Evolutionary conservation across 35 echinoderm and acorn worm genomes (phyloP), one percentile per base, ranked within the genome.

Genomic region (Eucidaris tribuloides): DNA sequence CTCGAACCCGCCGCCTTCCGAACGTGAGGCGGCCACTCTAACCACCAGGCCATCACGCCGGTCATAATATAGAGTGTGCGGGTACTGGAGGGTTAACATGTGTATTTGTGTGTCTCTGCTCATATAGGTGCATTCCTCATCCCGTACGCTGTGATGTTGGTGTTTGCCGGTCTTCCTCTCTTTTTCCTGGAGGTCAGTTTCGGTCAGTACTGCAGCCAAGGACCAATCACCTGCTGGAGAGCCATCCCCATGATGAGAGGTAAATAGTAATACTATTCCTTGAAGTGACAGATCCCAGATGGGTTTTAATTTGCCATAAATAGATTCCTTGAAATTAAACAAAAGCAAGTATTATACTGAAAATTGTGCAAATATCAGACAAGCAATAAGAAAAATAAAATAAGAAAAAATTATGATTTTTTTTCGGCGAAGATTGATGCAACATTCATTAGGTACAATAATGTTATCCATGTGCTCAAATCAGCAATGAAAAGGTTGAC

Each of bases 121-220:
- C n/a, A n/a, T n/a, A n/a, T n/a, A 94, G 92, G 92, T 71, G 92
- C 92, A 45, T 94, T 94, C 32, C 63, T 94, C 35, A 89, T 94
- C 29, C 92, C 92, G 19, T 94, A 94, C 30, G 34, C 89, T 9
- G 82, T 94, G 45, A 94, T 94, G 92, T 89, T 96, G 79, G 38
- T 49, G 23, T 59, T 96, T 41, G 88, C 93, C 70, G 93, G 93
- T 33, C 44, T 96, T 25, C 88, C 93, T 15, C 55, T 90, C 4
- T 90, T 96, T 32, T 91, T 90, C 60, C 79, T 96, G 63, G 93
- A 96, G 36, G 56, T 96, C 5, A 82, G 74, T 38, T 65, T 96
- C 43, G 93, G 93, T 7, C 93, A 96, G 56, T 96, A 90, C 76
- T 79, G 70, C 48, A 90, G 88, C 63, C 79, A 89, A 40, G 92